A percentile compares a stretch with the other conserved stretches of the same genome.
phyloP scores from a whole-genome alignment of 2,797 vertebrate genomes.

The Phataginus tricuspis region DNA sequence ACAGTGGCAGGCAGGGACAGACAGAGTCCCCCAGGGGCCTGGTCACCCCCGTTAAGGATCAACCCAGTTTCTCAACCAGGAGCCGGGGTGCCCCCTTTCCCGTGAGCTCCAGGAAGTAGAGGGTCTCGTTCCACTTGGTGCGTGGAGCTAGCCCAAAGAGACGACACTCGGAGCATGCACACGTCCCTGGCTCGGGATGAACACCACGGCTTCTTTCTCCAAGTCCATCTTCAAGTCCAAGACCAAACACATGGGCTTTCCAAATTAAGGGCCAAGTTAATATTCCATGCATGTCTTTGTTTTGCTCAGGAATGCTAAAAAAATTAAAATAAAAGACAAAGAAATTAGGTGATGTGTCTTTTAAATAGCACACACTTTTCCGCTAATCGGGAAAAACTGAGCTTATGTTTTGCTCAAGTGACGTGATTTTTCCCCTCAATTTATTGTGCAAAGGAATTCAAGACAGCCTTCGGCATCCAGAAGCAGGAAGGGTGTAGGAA shows the following conservation, averaged over 20 bases:
- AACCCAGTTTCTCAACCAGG: neutral
- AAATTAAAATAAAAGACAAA: neutral
- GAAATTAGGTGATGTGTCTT: neutral
- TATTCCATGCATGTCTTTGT: neutral
- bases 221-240: no score
- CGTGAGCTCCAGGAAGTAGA: neutral
- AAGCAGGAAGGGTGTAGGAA: constrained; percentile 69
- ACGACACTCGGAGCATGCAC: fast-evolving
- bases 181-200: neutral
- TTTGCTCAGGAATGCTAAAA: neutral
- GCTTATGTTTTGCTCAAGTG: constrained; percentile 32
- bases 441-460: constrained; percentile 69
- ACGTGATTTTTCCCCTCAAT: constrained; percentile 35
- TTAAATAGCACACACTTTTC: constrained; percentile 62
- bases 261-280: neutral
- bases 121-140: neutral
- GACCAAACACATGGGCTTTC: neutral
- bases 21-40: neutral
- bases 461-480: constrained; percentile 8
- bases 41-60: neutral
- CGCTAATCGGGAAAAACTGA: constrained; percentile 57
- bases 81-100: neutral
- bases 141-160: no score
- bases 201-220: neutral
- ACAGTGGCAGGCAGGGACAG: neutral